Base-by-base conservation (phyloP, 2,113 vertebrate species). In the Brachypodius melanocephalos region DNA sequence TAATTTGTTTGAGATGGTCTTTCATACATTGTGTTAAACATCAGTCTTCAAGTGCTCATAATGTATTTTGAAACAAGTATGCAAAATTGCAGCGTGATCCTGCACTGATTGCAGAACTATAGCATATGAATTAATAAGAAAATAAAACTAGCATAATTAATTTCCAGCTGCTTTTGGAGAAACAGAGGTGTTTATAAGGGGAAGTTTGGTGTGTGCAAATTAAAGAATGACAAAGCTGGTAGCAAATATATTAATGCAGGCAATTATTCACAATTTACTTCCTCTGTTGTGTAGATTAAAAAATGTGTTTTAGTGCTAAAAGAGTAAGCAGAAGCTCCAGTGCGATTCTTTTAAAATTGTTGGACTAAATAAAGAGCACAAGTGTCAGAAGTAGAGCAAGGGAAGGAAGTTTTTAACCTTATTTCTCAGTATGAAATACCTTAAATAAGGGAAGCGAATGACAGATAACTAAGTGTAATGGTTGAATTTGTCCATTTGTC, bases 91-190 rank as follows among this genome's bases (percentile, higher is more conserved):
- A 74, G 88, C 69, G 51, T 81, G 90, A 97, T 94, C 87, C 65
- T 84, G 57, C 83, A 45, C 90, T 95, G 93, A 97, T 97, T 97
- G 75, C 82, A 90, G 80, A 88, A 73, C 93, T 91, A 90, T 90
- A 77, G 51, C 79, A 65, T 92, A 88, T 5, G 8, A 93, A 97
- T 97, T 95, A 95, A 94, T 97, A 95, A 84, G 80, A 88, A 96
- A 94, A 93, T 93, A 93, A 94, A 95, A 92, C 65, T 78, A 92
- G 83, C 84, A 68, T 93, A 88, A 95, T 92, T 96, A 90, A 95
- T 95, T 96, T 97, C 88, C 84, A 93, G 89, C 93, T 95, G 94
- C 65, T 94, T 94, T 96, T 94, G 43, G 67, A 88, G 85, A 91
- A 97, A 78, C 84, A 89, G 86, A 92, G 93, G 88, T 96, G 86